phyloP scores from a whole-genome alignment of 2,113 vertebrate genomes.

The Prionailurus viverrinus region DNA sequence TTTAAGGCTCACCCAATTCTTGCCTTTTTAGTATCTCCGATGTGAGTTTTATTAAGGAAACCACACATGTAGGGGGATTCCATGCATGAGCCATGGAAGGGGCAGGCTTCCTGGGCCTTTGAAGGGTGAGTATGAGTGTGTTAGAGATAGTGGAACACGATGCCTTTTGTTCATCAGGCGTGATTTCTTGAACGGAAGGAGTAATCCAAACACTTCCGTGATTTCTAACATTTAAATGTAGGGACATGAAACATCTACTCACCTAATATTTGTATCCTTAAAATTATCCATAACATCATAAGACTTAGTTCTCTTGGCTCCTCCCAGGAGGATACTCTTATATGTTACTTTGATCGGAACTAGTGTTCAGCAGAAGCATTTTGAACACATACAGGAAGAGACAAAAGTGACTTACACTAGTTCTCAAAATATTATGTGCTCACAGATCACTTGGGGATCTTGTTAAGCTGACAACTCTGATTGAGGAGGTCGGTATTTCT shows the following conservation, averaged over 20 bases:
- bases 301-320: conserved; percentile 31
- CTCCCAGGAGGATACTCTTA: not conserved
- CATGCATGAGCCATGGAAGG: not conserved
- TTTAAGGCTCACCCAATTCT: not conserved
- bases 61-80: not conserved
- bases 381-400: not conserved
- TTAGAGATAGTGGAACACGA: not conserved
- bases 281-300: not conserved
- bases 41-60: not conserved
- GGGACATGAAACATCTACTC: not conserved
- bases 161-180: not conserved
- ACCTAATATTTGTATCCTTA: not conserved
- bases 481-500: not conserved
- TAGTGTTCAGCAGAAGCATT: not conserved
- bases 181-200: not conserved
- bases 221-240: not conserved
- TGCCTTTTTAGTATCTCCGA: not conserved
- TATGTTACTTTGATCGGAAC: not conserved
- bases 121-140: not conserved
- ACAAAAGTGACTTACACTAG: not conserved
- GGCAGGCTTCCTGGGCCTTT: not conserved
- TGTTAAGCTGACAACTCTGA: not conserved
- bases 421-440: not conserved
- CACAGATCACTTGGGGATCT: not conserved
- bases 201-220: not conserved